These are phyloP conservation scores for Elegia similella DNA, from an alignment of 2,888 invertebrate species.

Conservation along the genomic window DNA sequence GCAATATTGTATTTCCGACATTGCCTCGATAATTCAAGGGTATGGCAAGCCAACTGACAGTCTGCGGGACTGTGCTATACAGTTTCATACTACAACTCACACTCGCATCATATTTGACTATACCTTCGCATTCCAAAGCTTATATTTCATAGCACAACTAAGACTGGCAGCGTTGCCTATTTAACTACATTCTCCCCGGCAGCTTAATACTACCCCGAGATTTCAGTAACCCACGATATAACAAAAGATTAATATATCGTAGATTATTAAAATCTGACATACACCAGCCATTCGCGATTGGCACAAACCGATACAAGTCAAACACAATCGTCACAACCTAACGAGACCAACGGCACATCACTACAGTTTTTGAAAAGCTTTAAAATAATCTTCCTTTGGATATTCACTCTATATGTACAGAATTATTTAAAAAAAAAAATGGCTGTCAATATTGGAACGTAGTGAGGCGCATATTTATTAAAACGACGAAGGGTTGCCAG, in stretches of 20 bases:
- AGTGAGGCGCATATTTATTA: slow-evolving; percentile 19
- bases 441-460: slow-evolving; percentile 17
- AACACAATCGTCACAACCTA: slow-evolving; percentile 25
- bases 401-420: slow-evolving; percentile 12
- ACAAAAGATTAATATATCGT: slow-evolving; percentile 1
- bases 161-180: slow-evolving; percentile 5
- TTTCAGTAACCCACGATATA: neutral
- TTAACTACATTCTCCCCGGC: neutral
- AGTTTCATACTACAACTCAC: neutral
- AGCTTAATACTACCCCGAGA: slow-evolving; percentile 11
- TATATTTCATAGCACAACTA: slow-evolving; percentile 8
- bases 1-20: neutral
- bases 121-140: slow-evolving; percentile 3
- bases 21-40: neutral
- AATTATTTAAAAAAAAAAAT: neutral
- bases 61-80: neutral
- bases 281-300: slow-evolving; percentile 16
- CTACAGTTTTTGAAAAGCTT: slow-evolving; percentile 16
- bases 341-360: slow-evolving; percentile 22
- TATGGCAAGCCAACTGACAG: neutral
- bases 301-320: slow-evolving; percentile 26
- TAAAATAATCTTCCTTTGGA: slow-evolving; percentile 5
- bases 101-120: slow-evolving; percentile 6
- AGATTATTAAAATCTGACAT: neutral
- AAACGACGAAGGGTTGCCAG: slow-evolving; percentile 42